Base-by-base conservation (phyloP, 2,888 invertebrate genomes). In the Nomada ruficornis region DNA sequence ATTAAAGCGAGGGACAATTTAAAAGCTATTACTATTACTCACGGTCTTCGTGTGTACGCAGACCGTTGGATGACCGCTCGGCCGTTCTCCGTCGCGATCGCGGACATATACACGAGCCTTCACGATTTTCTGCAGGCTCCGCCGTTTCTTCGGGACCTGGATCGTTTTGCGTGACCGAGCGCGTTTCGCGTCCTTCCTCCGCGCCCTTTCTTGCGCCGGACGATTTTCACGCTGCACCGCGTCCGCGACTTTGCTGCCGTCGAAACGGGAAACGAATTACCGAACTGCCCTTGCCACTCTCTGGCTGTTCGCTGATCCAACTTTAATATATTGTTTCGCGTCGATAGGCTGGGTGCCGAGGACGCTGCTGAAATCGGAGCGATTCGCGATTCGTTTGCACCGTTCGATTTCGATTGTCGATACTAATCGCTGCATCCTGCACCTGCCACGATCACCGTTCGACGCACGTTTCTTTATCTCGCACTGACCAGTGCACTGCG, bases 21-120 rank as follows among this genome's bases (percentile, higher is more conserved):
- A 92, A 92, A 93, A 92, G 91, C 92, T 93, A 93, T 93, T 92
- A 93, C 92, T 91, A 91, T 91, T 91, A 91, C 91, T 92, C 91
- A 88, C 80, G 83, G 89, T 78, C 78, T 84, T 83, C 83, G 89
- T 84, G 86, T 87, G 85, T 81, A 83, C 86, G 78, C 77, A 72
- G 69, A 59, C 67, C 68, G 69, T 62, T 57, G 60, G 71, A 54
- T 71, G 60, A 42, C 77, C 67, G 69, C 73, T 79, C 73, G 64
- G 60, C 55, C 80, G 63, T 64, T 68, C 72, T 65, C 60, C 73
- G 72, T 26, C 78, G 82, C 72, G 77, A 80, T 83, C 82, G 75
- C 74, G 80, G 79, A 83, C 69, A 73, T 69, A 67, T 55, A 63
- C 63, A 60, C 69, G 67, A 7, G 23, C 5, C 74, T 50, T 29